Conservation (phyloP, 53 echinoderm and acorn worm species). For the Echinometra lucunter region DNA sequence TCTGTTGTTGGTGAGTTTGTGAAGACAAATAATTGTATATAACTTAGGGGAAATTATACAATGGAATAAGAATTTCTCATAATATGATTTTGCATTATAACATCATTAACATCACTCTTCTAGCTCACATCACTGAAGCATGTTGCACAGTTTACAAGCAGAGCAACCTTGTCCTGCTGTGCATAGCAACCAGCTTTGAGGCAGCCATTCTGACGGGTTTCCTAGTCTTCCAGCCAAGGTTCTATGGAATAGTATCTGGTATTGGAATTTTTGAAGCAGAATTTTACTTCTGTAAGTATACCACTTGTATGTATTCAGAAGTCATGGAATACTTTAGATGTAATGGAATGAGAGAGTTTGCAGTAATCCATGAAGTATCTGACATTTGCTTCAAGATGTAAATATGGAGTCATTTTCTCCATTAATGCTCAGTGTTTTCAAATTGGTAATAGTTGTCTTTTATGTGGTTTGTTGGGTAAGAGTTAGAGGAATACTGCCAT, state of each 20-base stretch:
- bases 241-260: slow-evolving; percentile 74
- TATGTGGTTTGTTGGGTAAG: too few relatives aligned
- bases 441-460: too few relatives aligned
- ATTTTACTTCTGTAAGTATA: slow-evolving; percentile 67
- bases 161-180: slow-evolving; percentile 70
- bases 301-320: not conserved
- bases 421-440: too few relatives aligned
- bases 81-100: too few relatives aligned
- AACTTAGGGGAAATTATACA: too few relatives aligned
- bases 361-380: not conserved
- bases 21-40: too few relatives aligned
- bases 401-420: too few relatives aligned
- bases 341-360: not conserved
- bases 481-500: too few relatives aligned
- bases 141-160: slow-evolving; percentile 65
- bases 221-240: slow-evolving; percentile 85
- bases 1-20: too few relatives aligned
- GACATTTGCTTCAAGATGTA: not conserved
- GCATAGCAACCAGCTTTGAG: slow-evolving; percentile 76
- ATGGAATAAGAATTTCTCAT: too few relatives aligned
- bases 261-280: slow-evolving; percentile 60
- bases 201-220: slow-evolving; percentile 87
- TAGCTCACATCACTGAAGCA: slow-evolving; percentile 51
- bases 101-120: not conserved
- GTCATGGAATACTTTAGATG: not conserved